Percentiles rank a stretch among this genome's conserved stretches.
Evolutionary conservation across 2,113 vertebrate genomes (phyloP).

Genomic region (Heterotilapia buettikoferi): DNA sequence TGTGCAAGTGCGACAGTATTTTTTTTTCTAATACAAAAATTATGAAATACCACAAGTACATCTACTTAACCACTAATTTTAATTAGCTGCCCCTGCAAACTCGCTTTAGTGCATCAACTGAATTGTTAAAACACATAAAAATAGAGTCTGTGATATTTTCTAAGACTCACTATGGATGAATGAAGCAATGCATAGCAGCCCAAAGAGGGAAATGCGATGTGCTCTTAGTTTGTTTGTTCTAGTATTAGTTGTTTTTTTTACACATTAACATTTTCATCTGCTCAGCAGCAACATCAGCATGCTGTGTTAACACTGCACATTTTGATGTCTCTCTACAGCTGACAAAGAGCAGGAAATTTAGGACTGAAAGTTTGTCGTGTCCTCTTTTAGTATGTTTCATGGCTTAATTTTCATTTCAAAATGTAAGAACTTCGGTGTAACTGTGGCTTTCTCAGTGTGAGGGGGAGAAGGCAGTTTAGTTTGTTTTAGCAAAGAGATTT

Average conservation of each 20-base stretch:
- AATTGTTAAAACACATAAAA: background rate
- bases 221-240: background rate
- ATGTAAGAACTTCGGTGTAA: background rate
- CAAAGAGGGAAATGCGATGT: background rate
- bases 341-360: background rate
- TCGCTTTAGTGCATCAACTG: background rate
- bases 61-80: background rate
- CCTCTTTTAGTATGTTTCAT: background rate
- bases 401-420: background rate
- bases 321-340: background rate
- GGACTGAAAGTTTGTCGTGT: background rate
- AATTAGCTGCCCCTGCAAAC: background rate
- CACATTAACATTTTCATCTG: background rate
- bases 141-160: background rate
- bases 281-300: background rate
- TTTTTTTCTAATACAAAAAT: background rate
- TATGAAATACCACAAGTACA: background rate
- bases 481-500: background rate
- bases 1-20: background rate
- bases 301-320: background rate
- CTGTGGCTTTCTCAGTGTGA: background rate
- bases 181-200: background rate
- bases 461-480: rapidly evolving
- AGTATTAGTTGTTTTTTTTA: background rate
- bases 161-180: background rate